Base-by-base conservation (phyloP, 2,888 invertebrate genomes). In the Oxyteleia sp. region DNA sequence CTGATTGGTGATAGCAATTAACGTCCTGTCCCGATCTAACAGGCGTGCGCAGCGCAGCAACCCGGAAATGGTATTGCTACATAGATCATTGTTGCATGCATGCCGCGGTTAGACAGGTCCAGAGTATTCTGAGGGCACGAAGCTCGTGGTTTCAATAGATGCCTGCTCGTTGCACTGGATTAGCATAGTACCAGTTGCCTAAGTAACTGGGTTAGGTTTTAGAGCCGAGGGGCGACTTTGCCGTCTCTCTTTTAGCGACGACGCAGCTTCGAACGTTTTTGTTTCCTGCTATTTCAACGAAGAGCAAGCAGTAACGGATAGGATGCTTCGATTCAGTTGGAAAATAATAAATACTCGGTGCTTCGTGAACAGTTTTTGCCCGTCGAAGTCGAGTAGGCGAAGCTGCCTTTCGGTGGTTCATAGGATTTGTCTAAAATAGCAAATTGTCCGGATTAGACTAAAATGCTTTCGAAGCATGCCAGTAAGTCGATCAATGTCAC, bases 1-100 rank as follows among this genome's bases (percentile, higher is more conserved):
- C 87, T 91, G 92, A 92, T 92, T 91, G 89, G 90, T 91, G 90
- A 90, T 89, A 87, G 91, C 89, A 91, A 91, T 92, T 91, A 90
- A 90, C 91, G 88, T 88, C 86, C 88, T 85, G 87, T 87, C 74
- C 87, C 86, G 90, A 89, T 90, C 89, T 85, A 88, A 86, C 87
- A 85, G 85, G 80, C 83, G 84, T 87, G 82, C 85, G 87, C 81
- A 75, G 63, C 79, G 80, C 82, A 86, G 32, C 78, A 87, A 89
- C 86, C 86, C 85, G 83, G 87, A 85, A 87, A 83, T 55, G 85
- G 85, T 86, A 85, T 78, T 78, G 86, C 87, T 86, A 86, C 88
- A 88, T 89, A 88, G 88, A 90, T 91, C 91, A 91, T 89, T 90
- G 90, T 89, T 90, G 87, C 88, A 78, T 85, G 88, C 87, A 87